Base-by-base conservation (phyloP, 2,888 invertebrate species). In the Steromphala cineraria region DNA sequence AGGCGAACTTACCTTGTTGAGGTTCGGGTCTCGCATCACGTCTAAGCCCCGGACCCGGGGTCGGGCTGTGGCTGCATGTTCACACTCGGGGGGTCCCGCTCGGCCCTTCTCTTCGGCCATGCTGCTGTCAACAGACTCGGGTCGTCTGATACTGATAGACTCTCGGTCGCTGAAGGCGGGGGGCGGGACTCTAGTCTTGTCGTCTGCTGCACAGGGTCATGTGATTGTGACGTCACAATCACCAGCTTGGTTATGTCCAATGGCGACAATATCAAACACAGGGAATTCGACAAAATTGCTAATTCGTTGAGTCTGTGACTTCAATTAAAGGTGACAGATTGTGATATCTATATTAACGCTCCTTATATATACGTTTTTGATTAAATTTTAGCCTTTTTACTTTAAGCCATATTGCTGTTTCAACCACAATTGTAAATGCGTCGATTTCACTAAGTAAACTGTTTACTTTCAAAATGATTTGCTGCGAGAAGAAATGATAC, bases 1-100 rank as follows among this genome's bases (percentile, higher is more conserved):
- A 46, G 8, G 13, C n/a, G 13, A 56, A 76, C 84, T 71, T 84
- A 93, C 93, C 93, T 94, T 94, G 86, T 94, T 94, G 15, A 93
- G 86, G 4, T 92, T 88, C 0, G 94, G 93, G 52, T 94, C 92
- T 79, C 94, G 90, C 56, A 94, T 88, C 2, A 94, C 85, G 80
- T 94, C 94, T 53, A 94, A 90, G 19, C 94, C 94, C 80, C 94
- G 88, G 53, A 89, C 85, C 62, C 79, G 84, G 17, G 89, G 87
- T 10, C 88, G 87, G 19, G 86, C 86, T 53, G 87, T 85, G 21
- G 78, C 83, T 7, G 84, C 85, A 53, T 80, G 31, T 31, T 80
- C 53, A 67, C 75, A 19, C 78, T 84, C 62, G 24, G 79, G 36
- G 79, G 80, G 28, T 82, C 80, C 28, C 83, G 82, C 21, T 71